Conservation (phyloP, 2,113 vertebrate genomes). For the Emydura subglobosa region DNA sequence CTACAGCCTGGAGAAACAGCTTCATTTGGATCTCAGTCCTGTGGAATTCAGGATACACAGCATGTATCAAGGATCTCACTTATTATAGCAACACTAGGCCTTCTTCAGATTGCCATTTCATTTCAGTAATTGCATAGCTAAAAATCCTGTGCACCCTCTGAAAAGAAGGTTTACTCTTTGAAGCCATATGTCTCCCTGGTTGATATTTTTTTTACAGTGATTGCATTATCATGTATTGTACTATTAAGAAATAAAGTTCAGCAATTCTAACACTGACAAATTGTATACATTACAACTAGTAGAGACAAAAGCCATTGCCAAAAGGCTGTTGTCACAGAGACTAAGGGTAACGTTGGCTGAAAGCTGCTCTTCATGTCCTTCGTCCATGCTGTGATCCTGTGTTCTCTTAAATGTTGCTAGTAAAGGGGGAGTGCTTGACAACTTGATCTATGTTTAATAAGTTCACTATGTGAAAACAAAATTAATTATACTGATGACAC, state of each 20-base stretch:
- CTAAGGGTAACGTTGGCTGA: not conserved
- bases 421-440: not conserved
- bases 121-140: slow-evolving; percentile 27
- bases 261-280: not conserved
- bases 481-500: not conserved
- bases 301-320: not conserved
- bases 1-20: not conserved
- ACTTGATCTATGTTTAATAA: not conserved
- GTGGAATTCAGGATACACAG: slow-evolving; percentile 23
- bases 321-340: not conserved
- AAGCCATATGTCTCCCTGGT: not conserved
- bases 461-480: not conserved
- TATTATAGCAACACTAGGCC: slow-evolving; percentile 29
- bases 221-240: not conserved
- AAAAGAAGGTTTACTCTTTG: not conserved
- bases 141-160: not conserved
- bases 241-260: not conserved
- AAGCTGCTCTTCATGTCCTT: not conserved
- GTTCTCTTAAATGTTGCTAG: not conserved
- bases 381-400: too few relatives aligned
- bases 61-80: slow-evolving; percentile 20
- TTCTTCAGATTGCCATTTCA: slow-evolving; percentile 17
- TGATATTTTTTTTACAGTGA: not conserved
- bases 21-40: slow-evolving; percentile 10
- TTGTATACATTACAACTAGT: not conserved